Conservation (phyloP, 2,888 invertebrate species). For the Disparrhopalites patrizii region DNA sequence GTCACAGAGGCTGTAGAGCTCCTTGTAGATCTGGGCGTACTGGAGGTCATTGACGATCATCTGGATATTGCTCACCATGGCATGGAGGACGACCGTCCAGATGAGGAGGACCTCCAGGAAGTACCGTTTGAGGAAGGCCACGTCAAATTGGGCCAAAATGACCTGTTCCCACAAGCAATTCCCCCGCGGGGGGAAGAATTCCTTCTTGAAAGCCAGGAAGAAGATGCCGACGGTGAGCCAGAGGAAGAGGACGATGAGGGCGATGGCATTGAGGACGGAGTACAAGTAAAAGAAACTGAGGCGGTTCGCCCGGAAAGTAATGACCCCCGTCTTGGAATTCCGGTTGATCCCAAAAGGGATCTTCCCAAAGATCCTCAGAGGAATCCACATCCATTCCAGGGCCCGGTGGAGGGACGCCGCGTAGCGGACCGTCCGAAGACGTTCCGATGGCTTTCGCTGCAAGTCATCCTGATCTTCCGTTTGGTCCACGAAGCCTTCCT, state of each 20-base stretch:
- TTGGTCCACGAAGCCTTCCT: background rate
- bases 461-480: background rate
- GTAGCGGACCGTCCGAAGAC: background rate
- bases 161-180: no score
- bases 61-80: background rate
- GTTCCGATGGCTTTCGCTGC: background rate
- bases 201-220: no score
- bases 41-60: background rate
- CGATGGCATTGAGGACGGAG: background rate
- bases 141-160: no score
- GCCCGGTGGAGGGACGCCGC: background rate
- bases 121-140: no score
- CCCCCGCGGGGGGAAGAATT: no score
- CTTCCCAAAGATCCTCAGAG: background rate
- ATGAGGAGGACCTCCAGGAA: background rate
- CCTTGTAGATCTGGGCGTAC: background rate
- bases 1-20: background rate
- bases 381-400: background rate
- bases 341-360: background rate
- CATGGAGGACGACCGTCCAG: background rate
- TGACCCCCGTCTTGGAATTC: background rate
- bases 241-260: background rate
- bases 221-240: background rate
- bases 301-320: background rate
- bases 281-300: background rate